These are phyloP conservation scores for Siniperca obscura DNA, from an alignment of 2,797 vertebrate genomes.

Conservation along the genomic window DNA sequence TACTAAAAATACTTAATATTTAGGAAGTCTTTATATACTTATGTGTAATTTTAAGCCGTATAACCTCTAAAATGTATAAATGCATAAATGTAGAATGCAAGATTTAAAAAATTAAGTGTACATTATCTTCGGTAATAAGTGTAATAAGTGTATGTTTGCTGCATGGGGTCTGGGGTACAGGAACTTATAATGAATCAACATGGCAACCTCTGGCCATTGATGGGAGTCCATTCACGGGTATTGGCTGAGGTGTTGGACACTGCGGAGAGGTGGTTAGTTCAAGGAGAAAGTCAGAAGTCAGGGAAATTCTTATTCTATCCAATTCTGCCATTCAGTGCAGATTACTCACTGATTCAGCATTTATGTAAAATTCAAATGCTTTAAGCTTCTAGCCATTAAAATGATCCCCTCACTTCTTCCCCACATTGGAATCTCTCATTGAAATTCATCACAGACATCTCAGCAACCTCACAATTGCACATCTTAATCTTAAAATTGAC, in stretches of 20 bases:
- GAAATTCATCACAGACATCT: not conserved
- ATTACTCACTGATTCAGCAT: slow-evolving; percentile 22
- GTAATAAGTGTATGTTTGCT: slow-evolving; percentile 28
- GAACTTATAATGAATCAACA: slow-evolving; percentile 58
- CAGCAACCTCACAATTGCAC: too few species aligned
- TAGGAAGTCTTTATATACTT: not conserved
- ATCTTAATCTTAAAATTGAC: not conserved
- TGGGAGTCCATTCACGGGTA: slow-evolving; percentile 78
- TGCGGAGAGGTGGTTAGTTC: slow-evolving; percentile 85
- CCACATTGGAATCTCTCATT: not conserved
- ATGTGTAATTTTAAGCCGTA: slow-evolving; percentile 8
- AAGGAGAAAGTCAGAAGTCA: slow-evolving; percentile 82
- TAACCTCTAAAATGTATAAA: not conserved
- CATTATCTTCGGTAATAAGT: slow-evolving; percentile 19
- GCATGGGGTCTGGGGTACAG: slow-evolving; percentile 35
- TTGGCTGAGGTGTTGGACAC: slow-evolving; percentile 80
- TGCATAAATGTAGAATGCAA: slow-evolving; percentile 1
- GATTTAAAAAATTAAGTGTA: slow-evolving; percentile 5
- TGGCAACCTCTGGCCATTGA: slow-evolving; percentile 70
- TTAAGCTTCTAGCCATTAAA: not conserved
- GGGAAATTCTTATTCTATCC: slow-evolving; percentile 73
- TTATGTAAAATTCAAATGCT: slow-evolving; percentile 18
- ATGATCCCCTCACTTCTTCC: not conserved
- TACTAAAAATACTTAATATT: not conserved
- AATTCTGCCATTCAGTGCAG: slow-evolving; percentile 32